These are phyloP conservation scores for Myiotriccus ornatus DNA, from an alignment of 2,797 vertebrate species.

Conservation along the genomic window DNA sequence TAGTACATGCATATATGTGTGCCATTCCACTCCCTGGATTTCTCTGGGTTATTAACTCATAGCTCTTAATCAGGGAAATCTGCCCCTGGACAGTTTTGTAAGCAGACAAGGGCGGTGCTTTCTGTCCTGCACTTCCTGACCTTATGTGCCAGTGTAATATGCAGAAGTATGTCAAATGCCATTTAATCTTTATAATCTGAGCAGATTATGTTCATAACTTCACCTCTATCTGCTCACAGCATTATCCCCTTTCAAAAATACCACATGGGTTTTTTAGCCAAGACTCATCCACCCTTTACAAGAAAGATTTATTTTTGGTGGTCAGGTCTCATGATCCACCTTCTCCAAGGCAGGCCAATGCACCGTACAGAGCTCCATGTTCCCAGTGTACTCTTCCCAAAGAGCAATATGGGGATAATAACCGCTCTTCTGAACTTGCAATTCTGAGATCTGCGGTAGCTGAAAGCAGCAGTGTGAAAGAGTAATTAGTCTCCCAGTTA, in stretches of 20 bases:
- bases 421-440: neutral
- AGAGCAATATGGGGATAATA: neutral
- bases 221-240: conserved; percentile 22
- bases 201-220: conserved; percentile 49
- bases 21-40: neutral
- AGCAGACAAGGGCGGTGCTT: neutral
- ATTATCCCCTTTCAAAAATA: conserved; percentile 35
- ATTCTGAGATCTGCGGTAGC: neutral
- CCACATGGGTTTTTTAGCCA: neutral
- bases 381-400: neutral
- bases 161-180: conserved; percentile 41
- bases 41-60: neutral
- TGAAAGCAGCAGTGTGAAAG: neutral
- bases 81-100: neutral
- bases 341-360: neutral
- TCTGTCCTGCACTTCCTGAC: conserved; percentile 13
- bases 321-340: neutral
- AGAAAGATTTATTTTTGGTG: neutral
- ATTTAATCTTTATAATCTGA: conserved; percentile 65
- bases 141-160: conserved; percentile 27
- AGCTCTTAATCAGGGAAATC: neutral
- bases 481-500: neutral
- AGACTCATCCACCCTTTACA: neutral
- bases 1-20: neutral
- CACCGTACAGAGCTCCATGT: rapidly evolving